Conservation (phyloP, 2,888 invertebrate genomes). For the Cyclophora albipunctata region DNA sequence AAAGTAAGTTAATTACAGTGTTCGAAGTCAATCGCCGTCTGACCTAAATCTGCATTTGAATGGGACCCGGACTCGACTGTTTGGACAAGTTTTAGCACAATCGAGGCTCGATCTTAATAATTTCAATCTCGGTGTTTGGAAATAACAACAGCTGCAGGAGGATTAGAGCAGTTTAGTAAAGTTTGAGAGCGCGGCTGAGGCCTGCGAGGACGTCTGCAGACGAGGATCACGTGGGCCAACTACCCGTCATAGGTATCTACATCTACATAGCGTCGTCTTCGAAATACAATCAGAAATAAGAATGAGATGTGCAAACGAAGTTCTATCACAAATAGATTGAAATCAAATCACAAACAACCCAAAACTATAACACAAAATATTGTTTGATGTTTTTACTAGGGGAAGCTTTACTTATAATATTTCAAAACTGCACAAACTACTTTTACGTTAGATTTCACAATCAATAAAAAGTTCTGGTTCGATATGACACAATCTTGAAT, state of each 20-base stretch:
- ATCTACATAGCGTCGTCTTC: no score
- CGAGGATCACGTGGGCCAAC: not conserved
- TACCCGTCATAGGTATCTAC: conserved; percentile 9
- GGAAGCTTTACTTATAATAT: no score
- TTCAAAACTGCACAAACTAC: conserved; percentile 8
- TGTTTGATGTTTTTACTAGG: no score
- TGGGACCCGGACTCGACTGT: conserved; percentile 46
- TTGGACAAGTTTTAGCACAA: conserved; percentile 59
- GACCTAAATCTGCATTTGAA: conserved; percentile 70
- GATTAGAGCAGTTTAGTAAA: conserved; percentile 59
- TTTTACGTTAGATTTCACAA: conserved; percentile 22
- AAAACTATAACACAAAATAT: no score
- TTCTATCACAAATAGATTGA: no score
- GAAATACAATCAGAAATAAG: not conserved
- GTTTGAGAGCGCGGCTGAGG: conserved; percentile 33
- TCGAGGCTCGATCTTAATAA: conserved; percentile 66
- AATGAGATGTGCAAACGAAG: not conserved
- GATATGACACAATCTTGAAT: conserved; percentile 52
- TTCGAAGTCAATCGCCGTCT: conserved; percentile 59
- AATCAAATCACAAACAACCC: no score
- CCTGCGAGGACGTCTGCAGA: not conserved
- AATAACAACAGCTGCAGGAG: conserved; percentile 55
- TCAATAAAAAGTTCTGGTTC: conserved; percentile 22
- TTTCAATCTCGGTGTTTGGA: conserved; percentile 56
- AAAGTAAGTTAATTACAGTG: conserved; percentile 57